phyloP scores from a whole-genome alignment of 2,113 vertebrate species.

The Elgaria multicarinata region DNA sequence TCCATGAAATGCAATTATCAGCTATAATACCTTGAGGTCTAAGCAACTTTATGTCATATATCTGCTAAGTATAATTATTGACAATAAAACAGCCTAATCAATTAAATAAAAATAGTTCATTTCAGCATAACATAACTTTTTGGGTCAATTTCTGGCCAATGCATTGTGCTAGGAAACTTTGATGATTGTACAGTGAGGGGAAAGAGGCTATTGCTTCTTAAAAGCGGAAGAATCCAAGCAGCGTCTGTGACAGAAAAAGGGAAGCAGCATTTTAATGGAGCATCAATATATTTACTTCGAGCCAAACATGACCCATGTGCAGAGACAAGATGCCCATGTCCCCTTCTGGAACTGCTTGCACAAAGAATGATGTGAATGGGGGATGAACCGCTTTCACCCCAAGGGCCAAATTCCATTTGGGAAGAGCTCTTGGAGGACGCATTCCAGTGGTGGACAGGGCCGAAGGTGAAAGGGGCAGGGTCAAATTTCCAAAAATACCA shows the following conservation, averaged over 20 bases:
- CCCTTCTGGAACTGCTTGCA: neutral
- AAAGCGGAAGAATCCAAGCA: constrained; percentile 3
- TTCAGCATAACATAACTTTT: constrained; percentile 65
- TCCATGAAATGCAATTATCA: constrained; percentile 43
- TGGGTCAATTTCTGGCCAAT: constrained; percentile 29
- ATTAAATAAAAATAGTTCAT: constrained; percentile 66
- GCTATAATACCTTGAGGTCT: constrained; percentile 28
- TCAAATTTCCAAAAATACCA: no score
- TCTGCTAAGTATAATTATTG: constrained; percentile 57
- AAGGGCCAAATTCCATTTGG: no score
- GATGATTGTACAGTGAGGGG: neutral
- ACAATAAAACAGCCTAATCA: constrained; percentile 57
- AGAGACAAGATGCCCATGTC: neutral
- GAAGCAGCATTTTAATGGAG: neutral
- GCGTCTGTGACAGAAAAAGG: neutral
- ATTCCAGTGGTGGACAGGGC: no score
- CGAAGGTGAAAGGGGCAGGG: no score
- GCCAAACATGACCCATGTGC: neutral
- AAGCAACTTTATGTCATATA: constrained; percentile 54
- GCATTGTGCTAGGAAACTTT: constrained; percentile 28
- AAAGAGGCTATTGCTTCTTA: neutral
- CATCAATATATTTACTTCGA: constrained; percentile 6
- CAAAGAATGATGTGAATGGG: neutral
- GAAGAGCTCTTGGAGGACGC: no score
- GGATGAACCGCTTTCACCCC: no score